Evolutionary conservation across 2,888 invertebrate genomes (phyloP).

Genomic region (Cordilura impudica): DNA sequence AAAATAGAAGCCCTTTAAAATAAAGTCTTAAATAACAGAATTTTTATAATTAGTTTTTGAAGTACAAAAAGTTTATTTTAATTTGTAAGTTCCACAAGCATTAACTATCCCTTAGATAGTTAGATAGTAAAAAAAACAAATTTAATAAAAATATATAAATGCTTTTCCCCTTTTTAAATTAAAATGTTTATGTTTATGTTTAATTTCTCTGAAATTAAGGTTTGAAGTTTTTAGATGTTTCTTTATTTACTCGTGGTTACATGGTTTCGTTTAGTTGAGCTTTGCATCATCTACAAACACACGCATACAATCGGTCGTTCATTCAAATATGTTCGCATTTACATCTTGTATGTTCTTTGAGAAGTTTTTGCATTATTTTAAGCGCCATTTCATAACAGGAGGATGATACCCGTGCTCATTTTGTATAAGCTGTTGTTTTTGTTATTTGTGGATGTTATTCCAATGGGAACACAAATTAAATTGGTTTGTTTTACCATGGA

Average conservation of each 20-base stretch:
- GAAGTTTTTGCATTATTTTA: background rate
- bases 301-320: background rate
- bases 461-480: slow-evolving; percentile 74
- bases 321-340: background rate
- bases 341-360: background rate
- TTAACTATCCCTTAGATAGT: background rate
- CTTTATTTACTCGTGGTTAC: background rate
- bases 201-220: slow-evolving; percentile 13
- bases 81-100: background rate
- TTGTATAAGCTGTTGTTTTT: slow-evolving; percentile 12
- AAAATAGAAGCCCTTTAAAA: no score
- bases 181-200: slow-evolving; percentile 17
- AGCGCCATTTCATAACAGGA: background rate
- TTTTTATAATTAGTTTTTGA: no score
- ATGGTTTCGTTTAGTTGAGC: background rate
- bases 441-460: slow-evolving; percentile 58
- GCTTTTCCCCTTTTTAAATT: background rate
- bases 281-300: background rate
- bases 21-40: no score
- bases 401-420: slow-evolving; percentile 30
- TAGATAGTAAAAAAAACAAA: no score
- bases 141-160: background rate
- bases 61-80: no score
- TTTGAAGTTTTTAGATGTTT: background rate
- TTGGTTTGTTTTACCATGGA: slow-evolving; percentile 71